Evolutionary conservation across 2,888 invertebrate genomes (phyloP).

Genomic region (Abrostola tripartita): DNA sequence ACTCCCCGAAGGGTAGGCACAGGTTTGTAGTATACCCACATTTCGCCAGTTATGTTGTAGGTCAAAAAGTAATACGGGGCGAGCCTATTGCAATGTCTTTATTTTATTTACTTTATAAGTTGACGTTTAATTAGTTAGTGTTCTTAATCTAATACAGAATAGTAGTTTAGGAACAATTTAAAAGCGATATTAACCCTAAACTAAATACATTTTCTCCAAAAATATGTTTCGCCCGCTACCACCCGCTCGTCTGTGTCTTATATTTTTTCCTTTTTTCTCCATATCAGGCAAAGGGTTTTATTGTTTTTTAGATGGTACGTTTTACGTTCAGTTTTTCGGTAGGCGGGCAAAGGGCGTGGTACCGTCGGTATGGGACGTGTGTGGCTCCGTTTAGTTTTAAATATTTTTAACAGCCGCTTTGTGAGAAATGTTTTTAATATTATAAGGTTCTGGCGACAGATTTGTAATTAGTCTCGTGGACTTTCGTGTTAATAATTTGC

Average conservation of each 20-base stretch:
- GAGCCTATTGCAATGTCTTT: too few relatives aligned
- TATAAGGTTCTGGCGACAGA: background rate
- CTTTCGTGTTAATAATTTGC: too few relatives aligned
- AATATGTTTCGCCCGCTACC: slow-evolving; percentile 48
- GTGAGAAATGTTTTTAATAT: slow-evolving; percentile 21
- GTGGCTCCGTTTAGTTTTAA: slow-evolving; percentile 59
- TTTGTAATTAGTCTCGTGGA: too few relatives aligned
- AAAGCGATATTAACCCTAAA: background rate
- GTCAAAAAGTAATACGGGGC: too few relatives aligned
- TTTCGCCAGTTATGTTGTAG: too few relatives aligned
- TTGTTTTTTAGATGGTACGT: slow-evolving; percentile 80
- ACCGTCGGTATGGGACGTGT: slow-evolving; percentile 56
- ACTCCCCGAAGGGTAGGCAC: too few relatives aligned
- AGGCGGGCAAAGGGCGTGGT: slow-evolving; percentile 82
- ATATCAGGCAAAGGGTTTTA: slow-evolving; percentile 75
- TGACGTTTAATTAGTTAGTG: too few relatives aligned
- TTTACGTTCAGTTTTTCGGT: slow-evolving; percentile 83
- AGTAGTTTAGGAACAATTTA: background rate
- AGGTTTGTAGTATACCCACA: too few relatives aligned
- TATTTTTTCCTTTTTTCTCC: slow-evolving; percentile 69
- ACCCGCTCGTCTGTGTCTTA: slow-evolving; percentile 61
- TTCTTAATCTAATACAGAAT: too few relatives aligned
- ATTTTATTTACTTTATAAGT: too few relatives aligned
- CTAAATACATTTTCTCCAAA: slow-evolving; percentile 23
- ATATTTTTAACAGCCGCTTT: slow-evolving; percentile 1